A percentile compares a stretch with the other conserved stretches of the same genome.
Evolutionary conservation across 2,888 invertebrate genomes (phyloP).

Genomic region (Malachius bipustulatus): DNA sequence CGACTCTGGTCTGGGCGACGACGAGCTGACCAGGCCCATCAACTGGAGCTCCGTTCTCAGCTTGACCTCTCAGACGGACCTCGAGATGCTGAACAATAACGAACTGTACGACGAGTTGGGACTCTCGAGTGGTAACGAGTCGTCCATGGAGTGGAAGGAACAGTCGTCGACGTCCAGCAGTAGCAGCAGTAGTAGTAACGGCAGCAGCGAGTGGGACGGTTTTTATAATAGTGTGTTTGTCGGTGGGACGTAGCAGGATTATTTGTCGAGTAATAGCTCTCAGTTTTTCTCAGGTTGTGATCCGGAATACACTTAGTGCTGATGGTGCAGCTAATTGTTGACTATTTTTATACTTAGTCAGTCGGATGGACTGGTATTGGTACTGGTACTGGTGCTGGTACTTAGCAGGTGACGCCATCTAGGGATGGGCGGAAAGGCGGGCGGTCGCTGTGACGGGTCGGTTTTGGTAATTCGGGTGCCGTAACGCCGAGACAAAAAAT

Average conservation of each 20-base stretch:
- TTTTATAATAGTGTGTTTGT: conserved; percentile 59
- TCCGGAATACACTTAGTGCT: conserved; percentile 28
- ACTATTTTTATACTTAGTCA: conserved; percentile 32
- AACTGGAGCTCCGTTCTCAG: conserved; percentile 88
- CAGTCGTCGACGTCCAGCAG: conserved; percentile 24
- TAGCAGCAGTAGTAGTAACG: conserved; percentile 34
- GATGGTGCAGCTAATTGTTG: conserved; percentile 34
- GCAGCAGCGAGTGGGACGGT: conserved; percentile 44
- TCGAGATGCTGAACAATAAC: conserved; percentile 71
- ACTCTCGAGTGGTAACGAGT: conserved; percentile 48
- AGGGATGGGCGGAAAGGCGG: no score
- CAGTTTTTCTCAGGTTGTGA: conserved; percentile 37
- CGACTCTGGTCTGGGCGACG: conserved; percentile 67
- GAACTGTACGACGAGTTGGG: conserved; percentile 65
- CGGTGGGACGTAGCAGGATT: conserved; percentile 51
- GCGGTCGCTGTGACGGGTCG: no score
- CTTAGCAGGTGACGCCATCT: no score
- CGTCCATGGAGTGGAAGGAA: conserved; percentile 52
- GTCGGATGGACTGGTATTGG: no score
- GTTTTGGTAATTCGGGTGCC: no score
- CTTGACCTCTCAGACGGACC: conserved; percentile 72
- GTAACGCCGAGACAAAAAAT: no score
- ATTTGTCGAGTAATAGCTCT: conserved; percentile 14
- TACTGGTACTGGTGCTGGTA: no score
- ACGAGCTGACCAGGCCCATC: conserved; percentile 64